Percentiles rank a stretch among this genome's conserved stretches.
phyloP scores from a whole-genome alignment of 2,113 vertebrate species.

The Passer domesticus region DNA sequence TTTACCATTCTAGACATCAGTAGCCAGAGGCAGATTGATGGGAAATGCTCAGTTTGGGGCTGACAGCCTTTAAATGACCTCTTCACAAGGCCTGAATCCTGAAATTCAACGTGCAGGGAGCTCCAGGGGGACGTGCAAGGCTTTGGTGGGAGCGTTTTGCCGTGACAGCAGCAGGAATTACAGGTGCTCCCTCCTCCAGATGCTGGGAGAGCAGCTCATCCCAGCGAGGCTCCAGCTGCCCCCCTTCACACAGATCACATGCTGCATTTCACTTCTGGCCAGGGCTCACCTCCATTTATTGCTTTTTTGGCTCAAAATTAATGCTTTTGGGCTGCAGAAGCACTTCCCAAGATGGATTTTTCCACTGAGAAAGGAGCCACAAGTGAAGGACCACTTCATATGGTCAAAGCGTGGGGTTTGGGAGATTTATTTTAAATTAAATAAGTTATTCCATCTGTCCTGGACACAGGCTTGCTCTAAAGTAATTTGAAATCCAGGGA shows the following conservation, averaged over 20 bases:
- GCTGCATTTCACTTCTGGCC: conserved; percentile 60
- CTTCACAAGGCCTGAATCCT: background rate
- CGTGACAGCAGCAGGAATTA: conserved; percentile 22
- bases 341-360: conserved; percentile 56
- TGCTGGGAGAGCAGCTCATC: conserved; percentile 35
- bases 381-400: conserved; percentile 51
- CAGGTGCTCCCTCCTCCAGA: conserved; percentile 52
- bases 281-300: conserved; percentile 29
- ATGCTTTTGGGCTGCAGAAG: conserved; percentile 37
- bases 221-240: background rate
- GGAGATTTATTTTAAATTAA: conserved; percentile 68
- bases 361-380: conserved; percentile 14
- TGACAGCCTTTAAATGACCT: conserved; percentile 44
- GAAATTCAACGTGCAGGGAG: background rate
- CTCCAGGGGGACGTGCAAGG: background rate
- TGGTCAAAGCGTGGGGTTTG: conserved; percentile 30
- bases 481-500: conserved; percentile 59
- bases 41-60: conserved; percentile 19
- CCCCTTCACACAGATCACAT: background rate
- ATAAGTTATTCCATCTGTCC: conserved; percentile 64
- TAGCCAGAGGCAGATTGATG: conserved; percentile 33
- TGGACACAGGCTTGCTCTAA: conserved; percentile 30
- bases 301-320: background rate
- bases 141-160: background rate
- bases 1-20: conserved; percentile 10